Evolutionary conservation across 2,888 invertebrate genomes (phyloP).

Genomic region (Drosophila percnosoma): DNA sequence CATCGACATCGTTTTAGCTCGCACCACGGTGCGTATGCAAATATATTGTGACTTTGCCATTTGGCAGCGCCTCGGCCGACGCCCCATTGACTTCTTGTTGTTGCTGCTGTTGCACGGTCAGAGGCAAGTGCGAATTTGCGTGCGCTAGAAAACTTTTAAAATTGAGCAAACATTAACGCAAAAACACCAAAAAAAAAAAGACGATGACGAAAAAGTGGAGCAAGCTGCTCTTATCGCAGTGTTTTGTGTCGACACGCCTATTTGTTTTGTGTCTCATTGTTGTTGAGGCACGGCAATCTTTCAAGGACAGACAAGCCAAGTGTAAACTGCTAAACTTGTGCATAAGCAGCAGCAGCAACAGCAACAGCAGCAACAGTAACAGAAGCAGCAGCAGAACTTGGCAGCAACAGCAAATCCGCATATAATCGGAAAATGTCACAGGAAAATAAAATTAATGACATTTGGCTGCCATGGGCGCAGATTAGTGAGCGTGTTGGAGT

Average conservation of each 20-base stretch:
- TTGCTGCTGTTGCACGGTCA: constrained; percentile 16
- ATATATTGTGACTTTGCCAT: constrained; percentile 51
- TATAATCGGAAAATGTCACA: constrained; percentile 76
- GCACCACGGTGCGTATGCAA: constrained; percentile 73
- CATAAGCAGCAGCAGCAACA: constrained; percentile 8
- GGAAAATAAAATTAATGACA: constrained; percentile 76
- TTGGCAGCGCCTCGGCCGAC: constrained; percentile 53
- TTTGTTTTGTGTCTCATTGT: constrained; percentile 51
- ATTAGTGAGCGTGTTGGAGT: constrained; percentile 74
- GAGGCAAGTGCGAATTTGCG: constrained; percentile 76
- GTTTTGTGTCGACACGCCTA: constrained; percentile 57
- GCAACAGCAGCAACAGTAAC: background rate
- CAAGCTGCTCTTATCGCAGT: constrained; percentile 64
- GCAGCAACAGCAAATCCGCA: constrained; percentile 63
- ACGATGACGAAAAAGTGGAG: constrained; percentile 48
- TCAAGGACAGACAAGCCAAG: constrained; percentile 71
- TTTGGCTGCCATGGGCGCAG: constrained; percentile 67
- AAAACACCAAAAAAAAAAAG: constrained; percentile 13
- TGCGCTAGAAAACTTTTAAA: constrained; percentile 78
- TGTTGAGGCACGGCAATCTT: constrained; percentile 62
- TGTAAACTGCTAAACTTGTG: constrained; percentile 69
- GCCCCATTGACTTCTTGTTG: constrained; percentile 24
- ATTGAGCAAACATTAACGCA: constrained; percentile 78
- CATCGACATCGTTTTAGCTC: constrained; percentile 37
- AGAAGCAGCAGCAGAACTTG: background rate